Evolutionary conservation across 2,888 invertebrate species (phyloP), one percentile per base, ranked within the genome.

Genomic region (Andrena bucephala): DNA sequence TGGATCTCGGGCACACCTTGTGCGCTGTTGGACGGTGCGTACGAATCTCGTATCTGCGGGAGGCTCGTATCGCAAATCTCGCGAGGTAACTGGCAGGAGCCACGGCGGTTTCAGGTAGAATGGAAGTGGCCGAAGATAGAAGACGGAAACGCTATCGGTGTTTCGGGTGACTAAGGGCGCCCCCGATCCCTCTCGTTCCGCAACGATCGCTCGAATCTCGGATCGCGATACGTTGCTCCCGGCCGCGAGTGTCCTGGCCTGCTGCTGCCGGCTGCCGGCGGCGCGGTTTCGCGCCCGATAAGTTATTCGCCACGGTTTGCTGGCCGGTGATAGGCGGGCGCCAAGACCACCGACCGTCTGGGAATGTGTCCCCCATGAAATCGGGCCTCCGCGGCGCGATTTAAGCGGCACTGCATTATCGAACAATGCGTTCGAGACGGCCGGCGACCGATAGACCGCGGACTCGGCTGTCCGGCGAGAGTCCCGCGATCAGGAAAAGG

Each of bases 291-390:
- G 88, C 89, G 83, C 83, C 85, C 87, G 91, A 91, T 90, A 91
- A 91, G 88, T 91, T 89, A 87, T 87, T 88, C 90, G 85, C 88
- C 86, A 87, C 85, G 90, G 87, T 87, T 88, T 86, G 85, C 88
- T 84, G 87, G 86, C 65, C 86, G 84, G 79, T 87, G 89, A 89
- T 89, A 89, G 89, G 87, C 89, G 90, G 92, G 92, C 92, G 92
- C 92, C 92, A 91, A 90, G 89, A 89, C 87, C 91, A 90, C 90
- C 89, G 91, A 89, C 91, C 80, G 92, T 91, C 92, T 92, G 92
- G 91, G 92, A 92, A 92, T 92, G 91, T 87, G 85, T 87, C 83
- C 81, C 83, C 81, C 80, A 79, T 89, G 89, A 91, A 91, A 91
- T 91, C 89, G 88, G 85, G 84, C 77, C 81, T 82, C 78, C 83